phyloP scores from a whole-genome alignment of 2,797 vertebrate genomes.

The Morelia viridis region DNA sequence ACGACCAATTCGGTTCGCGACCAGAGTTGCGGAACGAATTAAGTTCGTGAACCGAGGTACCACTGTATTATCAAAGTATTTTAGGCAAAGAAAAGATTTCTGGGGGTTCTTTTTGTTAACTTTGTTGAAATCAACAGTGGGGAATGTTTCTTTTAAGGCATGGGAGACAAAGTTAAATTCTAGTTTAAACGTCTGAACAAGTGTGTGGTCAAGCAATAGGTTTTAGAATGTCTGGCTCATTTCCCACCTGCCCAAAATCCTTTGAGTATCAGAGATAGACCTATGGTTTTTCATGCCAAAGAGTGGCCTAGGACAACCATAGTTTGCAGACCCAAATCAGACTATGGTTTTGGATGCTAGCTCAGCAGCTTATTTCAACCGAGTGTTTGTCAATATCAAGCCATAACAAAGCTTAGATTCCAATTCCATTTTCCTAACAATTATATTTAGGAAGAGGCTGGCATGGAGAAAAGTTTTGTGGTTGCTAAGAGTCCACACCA shows the following conservation, averaged over 20 bases:
- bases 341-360: background rate
- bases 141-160: background rate
- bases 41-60: too few species aligned
- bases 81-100: slow-evolving; percentile 4
- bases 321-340: background rate
- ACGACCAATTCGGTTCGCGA: too few species aligned
- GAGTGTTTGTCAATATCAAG: background rate
- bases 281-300: background rate
- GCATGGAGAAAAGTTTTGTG: background rate
- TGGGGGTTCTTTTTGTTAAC: too few species aligned
- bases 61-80: background rate
- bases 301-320: background rate
- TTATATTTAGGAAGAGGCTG: background rate
- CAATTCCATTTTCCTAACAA: background rate
- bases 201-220: background rate
- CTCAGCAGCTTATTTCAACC: background rate
- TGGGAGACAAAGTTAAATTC: background rate
- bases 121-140: background rate
- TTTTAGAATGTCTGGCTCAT: background rate
- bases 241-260: background rate
- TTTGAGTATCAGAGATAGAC: background rate
- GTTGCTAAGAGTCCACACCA: background rate
- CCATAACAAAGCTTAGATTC: background rate
- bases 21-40: too few species aligned
- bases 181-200: background rate